Evolutionary conservation across 2,797 vertebrate species (phyloP), one percentile per base, ranked within the genome.

Genomic region (Limnodromus scolopaceus): DNA sequence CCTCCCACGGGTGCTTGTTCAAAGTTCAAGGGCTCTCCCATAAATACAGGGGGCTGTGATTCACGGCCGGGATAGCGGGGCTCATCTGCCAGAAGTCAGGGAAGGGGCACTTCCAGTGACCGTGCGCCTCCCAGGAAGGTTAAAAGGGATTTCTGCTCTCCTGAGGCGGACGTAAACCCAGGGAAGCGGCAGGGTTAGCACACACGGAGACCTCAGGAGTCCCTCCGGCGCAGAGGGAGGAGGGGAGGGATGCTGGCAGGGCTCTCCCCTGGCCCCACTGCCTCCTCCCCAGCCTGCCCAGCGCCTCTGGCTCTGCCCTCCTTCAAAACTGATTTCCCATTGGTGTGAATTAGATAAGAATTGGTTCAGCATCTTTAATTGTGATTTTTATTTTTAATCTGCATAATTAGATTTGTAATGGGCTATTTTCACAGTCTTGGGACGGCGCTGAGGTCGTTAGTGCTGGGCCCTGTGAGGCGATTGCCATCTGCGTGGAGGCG

Each of bases 331-430:
- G 48, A 19, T 32, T 68, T 68, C n/a, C 66, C 53, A 17, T 12
- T 20, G 66, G 6, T 55, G 57, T 14, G 87, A 61, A 93, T 63
- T 30, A 75, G 78, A 3, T 66, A 75, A 81, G 63, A 82, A 79
- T 60, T 43, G 53, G 57, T 79, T 75, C n/a, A 1, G 65, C 63
- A 53, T 36, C 48, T 41, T 65, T 71, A 93, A 60, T 7, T 39
- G 53, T 45, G 45, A 64, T 74, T 91, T 95, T 87, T 60, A 53
- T 87, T 93, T 95, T 79, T 23, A 75, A 85, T 85, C 81, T 89
- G 63, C 71, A 61, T 85, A 71, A 92, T 92, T 82, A 85, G 66
- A 25, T 25, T 8, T 39, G 61, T 82, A 93, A 72, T 69, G 71
- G 66, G 3, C 78, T 60, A 10, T 61, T 71, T 84, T 82, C 19